These are phyloP conservation scores for Anastatus disparis DNA, from an alignment of 1,140 invertebrate genomes.

Conservation along the genomic window DNA sequence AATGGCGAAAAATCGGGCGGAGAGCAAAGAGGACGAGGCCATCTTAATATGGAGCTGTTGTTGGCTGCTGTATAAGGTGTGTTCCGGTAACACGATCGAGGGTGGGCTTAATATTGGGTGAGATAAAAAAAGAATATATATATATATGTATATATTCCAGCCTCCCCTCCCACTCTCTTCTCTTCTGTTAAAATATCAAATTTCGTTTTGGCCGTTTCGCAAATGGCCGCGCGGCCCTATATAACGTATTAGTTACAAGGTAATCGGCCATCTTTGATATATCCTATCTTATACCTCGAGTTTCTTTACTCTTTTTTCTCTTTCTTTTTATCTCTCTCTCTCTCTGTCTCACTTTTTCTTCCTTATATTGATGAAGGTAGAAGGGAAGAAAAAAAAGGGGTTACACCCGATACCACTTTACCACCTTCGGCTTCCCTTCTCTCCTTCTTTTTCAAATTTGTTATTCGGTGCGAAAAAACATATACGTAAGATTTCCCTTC, in stretches of 20 bases:
- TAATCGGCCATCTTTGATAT: constrained; percentile 60
- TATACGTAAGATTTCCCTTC: constrained; percentile 27
- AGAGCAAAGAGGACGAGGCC: constrained; percentile 37
- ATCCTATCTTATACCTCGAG: constrained; percentile 46
- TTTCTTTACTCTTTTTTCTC: no score
- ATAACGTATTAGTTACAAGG: constrained; percentile 60
- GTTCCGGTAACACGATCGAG: constrained; percentile 64
- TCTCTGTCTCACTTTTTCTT: no score
- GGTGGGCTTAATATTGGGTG: constrained; percentile 63
- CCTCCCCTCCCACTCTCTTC: no score
- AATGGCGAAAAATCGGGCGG: neutral
- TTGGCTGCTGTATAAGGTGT: constrained; percentile 40
- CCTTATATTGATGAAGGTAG: no score
- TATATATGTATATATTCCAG: no score
- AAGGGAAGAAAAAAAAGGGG: no score
- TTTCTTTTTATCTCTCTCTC: no score
- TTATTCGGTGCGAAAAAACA: neutral
- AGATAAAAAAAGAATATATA: no score
- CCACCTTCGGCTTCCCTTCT: constrained; percentile 29
- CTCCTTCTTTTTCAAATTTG: constrained; percentile 16
- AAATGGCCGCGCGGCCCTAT: constrained; percentile 55
- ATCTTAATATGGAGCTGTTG: constrained; percentile 55
- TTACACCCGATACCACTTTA: constrained; percentile 29
- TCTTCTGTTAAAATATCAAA: constrained; percentile 63
- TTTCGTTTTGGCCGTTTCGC: constrained; percentile 60